A percentile compares a stretch with the other conserved stretches of the same genome.
These are phyloP conservation scores for Amphilophus citrinellus DNA, from an alignment of 2,113 vertebrate species.

Conservation along the genomic window DNA sequence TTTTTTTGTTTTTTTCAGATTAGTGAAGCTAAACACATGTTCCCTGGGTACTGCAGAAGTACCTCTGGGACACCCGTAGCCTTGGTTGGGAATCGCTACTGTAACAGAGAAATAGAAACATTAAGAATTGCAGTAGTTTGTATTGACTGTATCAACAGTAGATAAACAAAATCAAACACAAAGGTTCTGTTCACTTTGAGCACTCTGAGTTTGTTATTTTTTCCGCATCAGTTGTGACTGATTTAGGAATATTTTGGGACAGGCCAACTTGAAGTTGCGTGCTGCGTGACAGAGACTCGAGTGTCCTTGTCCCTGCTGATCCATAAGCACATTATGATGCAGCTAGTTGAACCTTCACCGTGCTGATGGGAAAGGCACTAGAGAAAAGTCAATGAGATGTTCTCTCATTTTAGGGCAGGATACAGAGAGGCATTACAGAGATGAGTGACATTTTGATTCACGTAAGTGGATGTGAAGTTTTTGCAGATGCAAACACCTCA, in stretches of 20 bases:
- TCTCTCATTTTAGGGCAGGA: constrained; percentile 39
- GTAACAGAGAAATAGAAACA: neutral
- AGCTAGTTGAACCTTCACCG: constrained; percentile 45
- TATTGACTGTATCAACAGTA: neutral
- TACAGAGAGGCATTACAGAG: constrained; percentile 35
- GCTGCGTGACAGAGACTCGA: neutral
- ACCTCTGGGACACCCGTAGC: neutral
- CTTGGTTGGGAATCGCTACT: neutral
- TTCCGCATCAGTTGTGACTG: neutral
- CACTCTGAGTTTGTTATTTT: neutral
- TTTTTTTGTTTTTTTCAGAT: neutral
- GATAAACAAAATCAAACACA: neutral
- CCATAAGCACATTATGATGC: constrained; percentile 13
- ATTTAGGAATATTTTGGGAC: neutral
- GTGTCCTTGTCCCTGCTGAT: constrained; percentile 38
- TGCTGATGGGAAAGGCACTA: constrained; percentile 38
- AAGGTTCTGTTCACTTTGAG: neutral
- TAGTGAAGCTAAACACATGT: neutral
- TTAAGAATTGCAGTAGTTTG: neutral
- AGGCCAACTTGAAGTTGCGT: neutral
- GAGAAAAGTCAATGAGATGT: constrained; percentile 57
- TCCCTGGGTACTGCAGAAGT: too few species aligned
- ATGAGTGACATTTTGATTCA: constrained; percentile 43
- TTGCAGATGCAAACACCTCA: constrained; percentile 24
- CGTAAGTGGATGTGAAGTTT: constrained; percentile 23